Base-by-base conservation (phyloP, 2,113 vertebrate genomes). In the Mesitornis unicolor region DNA sequence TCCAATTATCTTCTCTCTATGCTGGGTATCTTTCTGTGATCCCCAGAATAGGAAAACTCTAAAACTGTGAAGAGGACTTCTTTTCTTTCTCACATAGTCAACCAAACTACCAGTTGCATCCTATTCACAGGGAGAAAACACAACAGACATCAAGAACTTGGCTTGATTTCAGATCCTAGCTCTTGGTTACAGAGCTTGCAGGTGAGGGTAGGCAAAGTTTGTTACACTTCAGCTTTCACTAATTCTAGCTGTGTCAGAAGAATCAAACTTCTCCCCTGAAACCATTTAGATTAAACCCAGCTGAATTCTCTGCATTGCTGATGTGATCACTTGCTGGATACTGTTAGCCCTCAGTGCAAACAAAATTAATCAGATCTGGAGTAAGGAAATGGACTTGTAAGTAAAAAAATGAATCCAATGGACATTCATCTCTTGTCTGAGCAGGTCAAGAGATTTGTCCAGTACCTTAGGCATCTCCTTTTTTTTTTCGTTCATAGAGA, bases 361-460 rank as follows among this genome's bases (percentile, higher is more conserved):
- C 25, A 89, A 84, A 78, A 94, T 86, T 92, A 87, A 95, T 90
- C 71, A 64, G 85, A 92, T 94, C 75, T 92, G 56, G 83, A 87
- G 64, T 94, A 96, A 92, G 80, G 51, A 86, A 91, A 83, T n/a
- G 29, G 26, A 67, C 22, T 86, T 51, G 56, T 84, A 95, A 90
- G 94, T 45, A 84, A 64, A 70, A 74, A 56, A 88, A 86, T 40
- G 9, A 90, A 82, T 82, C 63, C 80, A 89, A 60, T 75, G 92
- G 93, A 95, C 90, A 89, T 93, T 93, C 56, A 87, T 86, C 83
- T 96, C 85, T 81, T 92, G 73, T 82, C 86, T 92, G 76, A 93
- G 89, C 86, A 91, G 97, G 94, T 95, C 92, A 95, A 79, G 60
- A 50, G 95, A 76, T 92, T 90, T 90, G 76, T 90, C 89, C 91